A percentile compares a stretch with the other conserved stretches of the same genome.
phyloP scores from a whole-genome alignment of 2,113 vertebrate species.

The Uropsilus gracilis region DNA sequence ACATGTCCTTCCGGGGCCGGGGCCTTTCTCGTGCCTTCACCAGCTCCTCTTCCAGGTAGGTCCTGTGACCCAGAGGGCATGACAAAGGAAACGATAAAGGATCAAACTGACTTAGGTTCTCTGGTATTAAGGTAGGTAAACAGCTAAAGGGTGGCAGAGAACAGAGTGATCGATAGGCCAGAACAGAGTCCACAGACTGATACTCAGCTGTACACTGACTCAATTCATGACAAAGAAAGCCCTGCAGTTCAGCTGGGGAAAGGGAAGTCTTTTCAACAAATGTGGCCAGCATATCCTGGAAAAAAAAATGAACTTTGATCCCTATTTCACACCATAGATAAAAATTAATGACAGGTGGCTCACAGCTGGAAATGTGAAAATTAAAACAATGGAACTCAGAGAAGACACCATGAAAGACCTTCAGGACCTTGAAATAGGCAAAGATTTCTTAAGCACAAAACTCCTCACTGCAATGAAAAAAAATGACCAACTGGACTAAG shows the following conservation, averaged over 20 bases:
- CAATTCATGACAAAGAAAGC: neutral
- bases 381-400: neutral
- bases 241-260: neutral
- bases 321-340: neutral
- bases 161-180: neutral
- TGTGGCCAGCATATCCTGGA: too few relatives aligned
- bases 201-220: neutral
- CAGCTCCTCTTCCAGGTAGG: constrained; percentile 94
- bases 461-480: neutral
- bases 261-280: neutral
- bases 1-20: constrained; percentile 92
- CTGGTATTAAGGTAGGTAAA: neutral
- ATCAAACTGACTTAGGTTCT: neutral
- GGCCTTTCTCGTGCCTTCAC: constrained; percentile 91
- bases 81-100: neutral
- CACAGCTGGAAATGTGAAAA: neutral
- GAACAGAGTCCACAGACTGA: neutral
- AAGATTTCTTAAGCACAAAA: constrained; percentile 21
- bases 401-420: neutral
- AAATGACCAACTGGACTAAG: neutral
- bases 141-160: neutral
- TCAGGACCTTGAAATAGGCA: neutral
- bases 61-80: constrained; percentile 81
- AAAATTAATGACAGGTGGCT: neutral
- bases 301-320: neutral